A percentile compares a stretch with the other conserved stretches of the same genome.
phyloP scores from a whole-genome alignment of 1,140 invertebrate genomes.

The Heliconius hermathena region DNA sequence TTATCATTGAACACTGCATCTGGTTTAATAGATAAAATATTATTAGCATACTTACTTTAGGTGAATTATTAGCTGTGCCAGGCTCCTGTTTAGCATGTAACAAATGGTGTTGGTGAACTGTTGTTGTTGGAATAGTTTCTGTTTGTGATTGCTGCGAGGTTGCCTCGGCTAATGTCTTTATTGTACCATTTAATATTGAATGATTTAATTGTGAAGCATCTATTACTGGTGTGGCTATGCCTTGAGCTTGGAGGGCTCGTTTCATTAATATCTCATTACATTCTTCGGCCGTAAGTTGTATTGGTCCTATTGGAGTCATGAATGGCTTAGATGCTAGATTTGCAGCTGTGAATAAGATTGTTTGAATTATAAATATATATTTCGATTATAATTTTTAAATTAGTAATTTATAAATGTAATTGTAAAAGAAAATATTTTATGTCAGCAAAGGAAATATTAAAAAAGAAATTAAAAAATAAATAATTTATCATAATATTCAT shows the following conservation, averaged over 20 bases:
- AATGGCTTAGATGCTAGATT: slow-evolving; percentile 75
- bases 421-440: too few species aligned
- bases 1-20: not conserved
- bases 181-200: slow-evolving; percentile 69
- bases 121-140: slow-evolving; percentile 75
- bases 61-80: slow-evolving; percentile 83
- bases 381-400: too few species aligned
- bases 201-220: slow-evolving; percentile 78
- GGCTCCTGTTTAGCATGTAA: slow-evolving; percentile 83
- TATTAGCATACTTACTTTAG: slow-evolving; percentile 66
- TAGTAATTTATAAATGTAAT: too few species aligned
- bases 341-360: slow-evolving; percentile 52
- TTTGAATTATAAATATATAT: too few species aligned
- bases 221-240: slow-evolving; percentile 76
- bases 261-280: slow-evolving; percentile 90
- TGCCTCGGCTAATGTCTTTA: slow-evolving; percentile 79
- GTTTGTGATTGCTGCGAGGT: slow-evolving; percentile 79
- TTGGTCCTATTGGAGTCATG: slow-evolving; percentile 86
- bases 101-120: slow-evolving; percentile 77
- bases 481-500: too few species aligned
- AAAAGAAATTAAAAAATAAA: too few species aligned
- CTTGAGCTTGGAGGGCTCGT: slow-evolving; percentile 81
- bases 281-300: slow-evolving; percentile 88
- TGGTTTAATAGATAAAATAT: not conserved
- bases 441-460: too few species aligned